These are phyloP conservation scores for Metacarcinus magister DNA, from an alignment of 2,888 invertebrate genomes.

Conservation along the genomic window DNA sequence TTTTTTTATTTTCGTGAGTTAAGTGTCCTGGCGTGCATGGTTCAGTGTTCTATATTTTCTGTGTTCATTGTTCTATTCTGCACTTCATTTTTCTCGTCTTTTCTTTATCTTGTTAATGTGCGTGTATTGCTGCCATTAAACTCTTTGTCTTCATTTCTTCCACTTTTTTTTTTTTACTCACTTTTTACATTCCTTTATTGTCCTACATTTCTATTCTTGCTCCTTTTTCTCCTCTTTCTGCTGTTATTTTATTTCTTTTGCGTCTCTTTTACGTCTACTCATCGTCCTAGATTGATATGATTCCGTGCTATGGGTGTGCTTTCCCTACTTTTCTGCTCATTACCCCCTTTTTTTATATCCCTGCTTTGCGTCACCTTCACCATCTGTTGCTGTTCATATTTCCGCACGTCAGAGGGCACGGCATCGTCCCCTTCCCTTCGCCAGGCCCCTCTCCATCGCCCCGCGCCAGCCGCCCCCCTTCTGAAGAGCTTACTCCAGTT, in stretches of 20 bases:
- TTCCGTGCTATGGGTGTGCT: neutral
- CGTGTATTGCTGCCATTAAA: neutral
- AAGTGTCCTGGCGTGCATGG: neutral
- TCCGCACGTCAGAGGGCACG: neutral
- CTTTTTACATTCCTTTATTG: no score
- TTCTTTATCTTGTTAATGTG: neutral
- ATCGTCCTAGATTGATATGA: neutral
- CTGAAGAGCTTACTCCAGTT: slow-evolving; percentile 79
- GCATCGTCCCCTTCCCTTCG: neutral
- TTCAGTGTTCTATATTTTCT: neutral
- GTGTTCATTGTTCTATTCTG: neutral
- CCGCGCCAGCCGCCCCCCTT: slow-evolving; percentile 44
- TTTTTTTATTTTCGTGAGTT: neutral
- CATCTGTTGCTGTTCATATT: neutral
- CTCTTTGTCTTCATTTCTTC: no score
- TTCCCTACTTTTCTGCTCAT: neutral
- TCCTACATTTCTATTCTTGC: no score
- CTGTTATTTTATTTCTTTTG: neutral
- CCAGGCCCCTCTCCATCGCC: neutral
- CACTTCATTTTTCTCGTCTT: neutral
- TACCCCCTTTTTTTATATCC: neutral
- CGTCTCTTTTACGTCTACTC: neutral
- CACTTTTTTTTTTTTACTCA: neutral
- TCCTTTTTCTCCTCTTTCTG: neutral
- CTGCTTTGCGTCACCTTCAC: neutral